Percentiles rank a stretch among this genome's conserved stretches.
phyloP scores from a whole-genome alignment of 2,888 invertebrate genomes.

The Marasmarcha lunaedactyla region DNA sequence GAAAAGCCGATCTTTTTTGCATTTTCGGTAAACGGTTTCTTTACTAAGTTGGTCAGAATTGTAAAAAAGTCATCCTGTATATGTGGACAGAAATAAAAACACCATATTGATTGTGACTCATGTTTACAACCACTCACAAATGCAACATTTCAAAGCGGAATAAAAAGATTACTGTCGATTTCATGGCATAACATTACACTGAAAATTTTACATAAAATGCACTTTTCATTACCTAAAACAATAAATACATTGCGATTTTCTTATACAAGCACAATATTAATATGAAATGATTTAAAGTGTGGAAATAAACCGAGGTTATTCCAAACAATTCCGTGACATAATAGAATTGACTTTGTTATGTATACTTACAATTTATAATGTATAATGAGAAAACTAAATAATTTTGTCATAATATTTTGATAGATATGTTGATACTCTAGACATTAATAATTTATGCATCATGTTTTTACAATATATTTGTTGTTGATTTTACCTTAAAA shows the following conservation, averaged over 20 bases:
- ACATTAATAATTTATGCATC: no score
- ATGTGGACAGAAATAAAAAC: constrained; percentile 52
- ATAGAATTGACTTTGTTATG: constrained; percentile 1
- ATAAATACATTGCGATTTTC: constrained; percentile 40
- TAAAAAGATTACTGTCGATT: constrained; percentile 43
- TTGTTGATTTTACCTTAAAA: no score
- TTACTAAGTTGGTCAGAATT: no score
- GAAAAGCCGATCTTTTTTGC: no score
- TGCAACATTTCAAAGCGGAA: constrained; percentile 60
- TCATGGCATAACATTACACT: constrained; percentile 63
- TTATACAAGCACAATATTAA: constrained; percentile 6
- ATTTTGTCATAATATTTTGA: no score
- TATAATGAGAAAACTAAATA: no score
- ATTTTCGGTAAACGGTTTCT: no score
- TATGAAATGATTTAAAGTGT: no score
- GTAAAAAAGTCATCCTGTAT: no score
- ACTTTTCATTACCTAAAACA: constrained; percentile 34
- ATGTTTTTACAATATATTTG: no score
- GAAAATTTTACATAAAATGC: constrained; percentile 28
- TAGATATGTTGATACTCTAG: no score
- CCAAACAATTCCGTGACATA: constrained; percentile 9
- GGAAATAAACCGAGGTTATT: constrained; percentile 9
- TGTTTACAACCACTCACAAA: constrained; percentile 67
- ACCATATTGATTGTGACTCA: constrained; percentile 50
- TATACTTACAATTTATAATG: no score